Evolutionary conservation across 2,888 invertebrate species (phyloP).

Genomic region (Geophilus truncorum): DNA sequence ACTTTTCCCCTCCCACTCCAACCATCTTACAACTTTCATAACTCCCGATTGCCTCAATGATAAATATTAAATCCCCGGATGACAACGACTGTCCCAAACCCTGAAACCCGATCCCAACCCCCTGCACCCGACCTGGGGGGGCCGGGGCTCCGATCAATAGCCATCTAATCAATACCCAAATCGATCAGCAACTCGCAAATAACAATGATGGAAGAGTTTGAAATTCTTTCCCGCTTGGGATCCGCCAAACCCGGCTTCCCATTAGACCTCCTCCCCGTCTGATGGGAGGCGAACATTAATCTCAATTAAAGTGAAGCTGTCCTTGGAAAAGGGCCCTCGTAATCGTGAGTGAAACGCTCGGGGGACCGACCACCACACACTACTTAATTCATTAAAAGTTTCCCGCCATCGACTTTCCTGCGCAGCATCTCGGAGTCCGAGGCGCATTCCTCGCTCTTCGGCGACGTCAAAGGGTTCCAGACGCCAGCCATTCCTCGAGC

Average conservation of each 20-base stretch:
- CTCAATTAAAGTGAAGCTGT: conserved; percentile 28
- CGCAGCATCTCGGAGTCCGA: not conserved
- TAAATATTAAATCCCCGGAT: not conserved
- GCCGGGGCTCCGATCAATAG: not conserved
- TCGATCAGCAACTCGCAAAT: not conserved
- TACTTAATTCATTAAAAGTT: conserved; percentile 28
- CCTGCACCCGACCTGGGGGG: no score
- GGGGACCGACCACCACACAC: not conserved
- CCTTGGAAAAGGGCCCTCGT: conserved; percentile 18
- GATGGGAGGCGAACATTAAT: not conserved
- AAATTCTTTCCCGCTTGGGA: not conserved
- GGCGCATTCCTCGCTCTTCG: not conserved
- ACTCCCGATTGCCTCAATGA: not conserved
- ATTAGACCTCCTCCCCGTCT: not conserved
- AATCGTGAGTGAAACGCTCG: not conserved
- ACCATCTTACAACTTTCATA: not conserved
- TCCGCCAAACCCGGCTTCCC: not conserved
- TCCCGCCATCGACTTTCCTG: not conserved
- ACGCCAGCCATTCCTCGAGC: not conserved
- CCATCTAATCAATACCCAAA: not conserved
- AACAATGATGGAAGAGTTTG: not conserved
- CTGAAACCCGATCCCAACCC: not conserved
- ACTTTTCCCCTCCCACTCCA: not conserved
- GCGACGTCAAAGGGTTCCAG: not conserved
- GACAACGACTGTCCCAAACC: not conserved